phyloP scores from a whole-genome alignment of 92 coral and sea anemone species.

The Heliopora coerulea region DNA sequence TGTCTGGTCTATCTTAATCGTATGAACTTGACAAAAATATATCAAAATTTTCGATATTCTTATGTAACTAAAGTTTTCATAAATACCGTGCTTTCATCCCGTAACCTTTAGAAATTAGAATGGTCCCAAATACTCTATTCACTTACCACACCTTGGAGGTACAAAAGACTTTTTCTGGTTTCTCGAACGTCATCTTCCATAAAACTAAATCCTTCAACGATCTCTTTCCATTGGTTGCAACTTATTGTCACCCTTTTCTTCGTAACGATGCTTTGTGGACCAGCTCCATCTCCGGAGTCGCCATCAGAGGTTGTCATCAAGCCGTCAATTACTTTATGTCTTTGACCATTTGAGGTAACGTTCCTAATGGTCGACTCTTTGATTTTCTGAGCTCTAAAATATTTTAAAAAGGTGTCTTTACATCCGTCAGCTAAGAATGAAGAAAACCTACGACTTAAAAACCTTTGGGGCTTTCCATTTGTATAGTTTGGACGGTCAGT shows the following conservation, averaged over 20 bases:
- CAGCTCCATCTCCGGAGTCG: conserved; percentile 17
- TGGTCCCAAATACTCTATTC: too few relatives aligned
- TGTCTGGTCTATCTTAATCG: too few relatives aligned
- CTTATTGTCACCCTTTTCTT: conserved; percentile 39
- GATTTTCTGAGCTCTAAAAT: not conserved
- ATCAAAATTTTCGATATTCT: too few relatives aligned
- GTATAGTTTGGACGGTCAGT: too few relatives aligned
- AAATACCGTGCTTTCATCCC: too few relatives aligned
- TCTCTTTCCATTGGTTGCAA: conserved; percentile 42
- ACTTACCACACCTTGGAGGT: conserved; percentile 80
- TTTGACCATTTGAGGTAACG: not conserved
- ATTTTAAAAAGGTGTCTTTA: not conserved
- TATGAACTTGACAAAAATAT: too few relatives aligned
- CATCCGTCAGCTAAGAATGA: too few relatives aligned
- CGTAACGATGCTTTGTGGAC: not conserved
- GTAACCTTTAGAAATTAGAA: too few relatives aligned
- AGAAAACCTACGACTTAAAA: too few relatives aligned
- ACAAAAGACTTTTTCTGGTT: conserved; percentile 61
- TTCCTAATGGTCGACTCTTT: conserved; percentile 31
- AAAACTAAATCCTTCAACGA: conserved; percentile 67
- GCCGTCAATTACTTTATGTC: not conserved
- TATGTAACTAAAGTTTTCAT: too few relatives aligned
- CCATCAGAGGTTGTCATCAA: not conserved
- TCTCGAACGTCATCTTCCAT: conserved; percentile 72
- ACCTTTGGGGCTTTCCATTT: too few relatives aligned